Base-by-base conservation (phyloP, 2,797 vertebrate genomes). In the Microctenopoma lineatum region DNA sequence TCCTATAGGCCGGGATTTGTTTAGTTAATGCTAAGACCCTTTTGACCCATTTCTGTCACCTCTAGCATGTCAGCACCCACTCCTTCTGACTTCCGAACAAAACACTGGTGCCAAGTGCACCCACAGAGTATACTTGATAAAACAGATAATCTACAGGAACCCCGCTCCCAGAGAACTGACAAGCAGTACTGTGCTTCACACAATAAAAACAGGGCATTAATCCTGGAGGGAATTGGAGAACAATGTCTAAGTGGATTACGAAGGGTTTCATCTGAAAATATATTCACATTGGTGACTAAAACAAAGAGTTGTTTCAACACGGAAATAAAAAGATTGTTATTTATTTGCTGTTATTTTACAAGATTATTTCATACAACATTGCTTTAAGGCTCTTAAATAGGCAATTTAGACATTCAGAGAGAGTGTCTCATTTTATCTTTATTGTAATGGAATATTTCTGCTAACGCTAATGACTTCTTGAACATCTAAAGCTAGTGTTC, bases 21-120 rank as follows among this genome's bases (percentile, higher is more conserved):
- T 94, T 95, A 87, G 93, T 95, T 96, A 96, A 96, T 90, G 92
- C 94, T 97, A 96, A 96, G 92, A 95, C 95, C 95, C 94, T 87
- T 95, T 93, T 95, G 96, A 96, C 96, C 96, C 86, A 96, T 94
- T 96, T 97, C 94, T 94, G 94, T 95, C 94, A 93, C 93, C 90
- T 91, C 86, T 83, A 81, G 91, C 87, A 93, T 85, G 91, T 94
- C 94, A 95, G 90, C 85, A 85, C 73, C 83, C 73, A 86, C 87
- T 90, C 81, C 92, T 45, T 45, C 42, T 94, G 89, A 90, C 87
- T 66, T 72, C 71, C 57, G 76, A 88, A 93, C 81, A 90, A 91
- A 89, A 92, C 86, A 71, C 66, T 81, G 66, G 75, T 34, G 77
- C 76, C 78, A 84, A 81, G 76, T 74, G 80, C 84, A 65, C 56